phyloP scores from a whole-genome alignment of 2,113 vertebrate genomes.

The Physeter macrocephalus region DNA sequence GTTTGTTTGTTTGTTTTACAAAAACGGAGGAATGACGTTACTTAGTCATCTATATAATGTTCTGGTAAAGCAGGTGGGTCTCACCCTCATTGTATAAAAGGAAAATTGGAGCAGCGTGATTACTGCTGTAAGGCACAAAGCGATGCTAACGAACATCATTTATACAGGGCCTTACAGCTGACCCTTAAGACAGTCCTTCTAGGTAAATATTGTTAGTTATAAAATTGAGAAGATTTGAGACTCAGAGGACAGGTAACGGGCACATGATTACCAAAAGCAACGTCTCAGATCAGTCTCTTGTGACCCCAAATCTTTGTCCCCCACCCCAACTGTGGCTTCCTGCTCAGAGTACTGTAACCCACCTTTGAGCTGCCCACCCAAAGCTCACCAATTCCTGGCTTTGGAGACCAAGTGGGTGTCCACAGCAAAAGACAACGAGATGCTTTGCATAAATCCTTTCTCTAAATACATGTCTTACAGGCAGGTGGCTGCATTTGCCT shows the following conservation, averaged over 20 bases:
- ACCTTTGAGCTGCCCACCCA: neutral
- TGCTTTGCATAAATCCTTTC: constrained; percentile 39
- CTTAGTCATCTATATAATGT: neutral
- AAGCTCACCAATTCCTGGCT: neutral
- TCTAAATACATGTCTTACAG: neutral
- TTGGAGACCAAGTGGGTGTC: neutral
- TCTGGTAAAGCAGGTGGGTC: neutral
- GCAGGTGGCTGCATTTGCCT: constrained; percentile 40
- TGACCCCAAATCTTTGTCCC: neutral
- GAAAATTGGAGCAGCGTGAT: neutral
- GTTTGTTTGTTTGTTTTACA: no score
- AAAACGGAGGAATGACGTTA: neutral
- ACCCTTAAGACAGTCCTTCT: neutral
- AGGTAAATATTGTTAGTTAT: neutral
- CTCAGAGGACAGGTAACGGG: neutral
- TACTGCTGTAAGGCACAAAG: neutral
- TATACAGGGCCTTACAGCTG: neutral
- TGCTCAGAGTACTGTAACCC: neutral
- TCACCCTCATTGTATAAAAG: neutral
- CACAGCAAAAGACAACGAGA: constrained; percentile 10
- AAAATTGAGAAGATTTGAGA: neutral
- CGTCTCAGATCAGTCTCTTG: neutral
- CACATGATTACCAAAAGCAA: neutral
- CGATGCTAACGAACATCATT: neutral
- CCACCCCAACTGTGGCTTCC: neutral